These are phyloP conservation scores for Phania funesta DNA, from an alignment of 2,888 invertebrate species.

Conservation along the genomic window DNA sequence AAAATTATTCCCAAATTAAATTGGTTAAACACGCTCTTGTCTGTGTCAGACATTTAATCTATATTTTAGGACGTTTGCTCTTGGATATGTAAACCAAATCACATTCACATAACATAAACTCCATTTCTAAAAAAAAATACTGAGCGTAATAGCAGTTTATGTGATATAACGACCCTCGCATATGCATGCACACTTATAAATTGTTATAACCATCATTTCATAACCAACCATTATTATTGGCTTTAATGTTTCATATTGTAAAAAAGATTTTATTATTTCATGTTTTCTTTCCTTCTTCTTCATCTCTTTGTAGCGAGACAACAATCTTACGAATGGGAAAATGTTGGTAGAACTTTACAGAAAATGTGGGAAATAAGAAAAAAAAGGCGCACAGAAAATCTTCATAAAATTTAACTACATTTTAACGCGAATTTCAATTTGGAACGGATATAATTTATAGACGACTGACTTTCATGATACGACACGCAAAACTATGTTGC, in stretches of 20 bases:
- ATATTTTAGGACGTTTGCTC: too few species aligned
- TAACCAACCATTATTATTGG: constrained; percentile 48
- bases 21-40: too few species aligned
- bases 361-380: constrained; percentile 23
- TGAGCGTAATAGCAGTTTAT: too few species aligned
- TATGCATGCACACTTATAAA: neutral
- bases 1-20: too few species aligned
- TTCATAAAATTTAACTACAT: constrained; percentile 78
- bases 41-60: too few species aligned
- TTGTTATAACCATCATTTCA: constrained; percentile 44
- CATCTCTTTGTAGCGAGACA: neutral
- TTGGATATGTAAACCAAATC: too few species aligned
- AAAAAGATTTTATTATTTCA: constrained; percentile 34
- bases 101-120: too few species aligned
- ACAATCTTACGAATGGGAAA: constrained; percentile 30
- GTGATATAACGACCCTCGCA: neutral
- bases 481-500: constrained; percentile 60
- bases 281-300: neutral
- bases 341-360: neutral
- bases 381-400: constrained; percentile 50
- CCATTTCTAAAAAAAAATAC: too few species aligned
- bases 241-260: constrained; percentile 56
- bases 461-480: constrained; percentile 75
- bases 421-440: constrained; percentile 80
- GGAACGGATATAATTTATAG: constrained; percentile 80